These are phyloP conservation scores for Drosophila pallidifrons DNA, from an alignment of 1,140 invertebrate species.

Conservation along the genomic window DNA sequence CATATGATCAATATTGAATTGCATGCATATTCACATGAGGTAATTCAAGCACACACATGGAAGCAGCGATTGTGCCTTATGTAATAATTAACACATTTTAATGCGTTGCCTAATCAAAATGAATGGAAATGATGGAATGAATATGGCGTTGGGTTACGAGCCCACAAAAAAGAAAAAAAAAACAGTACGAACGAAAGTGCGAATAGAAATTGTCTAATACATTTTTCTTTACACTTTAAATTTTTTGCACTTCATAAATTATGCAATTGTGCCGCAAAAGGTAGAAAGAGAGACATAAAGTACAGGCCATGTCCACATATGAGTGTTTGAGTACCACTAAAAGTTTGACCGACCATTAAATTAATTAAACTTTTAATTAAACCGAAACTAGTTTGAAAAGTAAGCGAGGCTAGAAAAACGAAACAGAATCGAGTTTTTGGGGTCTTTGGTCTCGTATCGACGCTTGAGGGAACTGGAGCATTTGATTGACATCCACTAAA, in stretches of 20 bases:
- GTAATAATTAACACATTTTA: constrained; percentile 51
- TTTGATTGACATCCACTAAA: constrained; percentile 32
- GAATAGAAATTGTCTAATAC: constrained; percentile 22
- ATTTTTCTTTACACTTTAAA: constrained; percentile 16
- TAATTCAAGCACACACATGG: constrained; percentile 25
- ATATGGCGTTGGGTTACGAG: constrained; percentile 16
- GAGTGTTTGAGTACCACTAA: constrained; percentile 4
- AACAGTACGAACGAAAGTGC: constrained; percentile 1
- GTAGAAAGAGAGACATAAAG: constrained; percentile 12
- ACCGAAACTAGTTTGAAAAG: constrained; percentile 28
- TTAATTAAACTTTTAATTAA: constrained; percentile 42
- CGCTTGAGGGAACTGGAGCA: constrained; percentile 11
- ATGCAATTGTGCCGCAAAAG: constrained; percentile 20
- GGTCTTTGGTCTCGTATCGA: constrained; percentile 8
- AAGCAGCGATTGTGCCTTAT: constrained; percentile 13
- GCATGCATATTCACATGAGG: constrained; percentile 17
- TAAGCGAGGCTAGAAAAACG: constrained; percentile 2
- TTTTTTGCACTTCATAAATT: constrained; percentile 40
- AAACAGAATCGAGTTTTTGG: constrained; percentile 24
- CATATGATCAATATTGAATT: constrained; percentile 37
- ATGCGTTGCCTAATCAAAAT: constrained; percentile 26
- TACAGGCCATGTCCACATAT: not conserved
- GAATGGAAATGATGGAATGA: constrained; percentile 9
- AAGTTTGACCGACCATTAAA: constrained; percentile 33
- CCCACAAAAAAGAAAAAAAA: not conserved